Conservation (phyloP, 1,140 invertebrate species). For the Bombus ignitus region DNA sequence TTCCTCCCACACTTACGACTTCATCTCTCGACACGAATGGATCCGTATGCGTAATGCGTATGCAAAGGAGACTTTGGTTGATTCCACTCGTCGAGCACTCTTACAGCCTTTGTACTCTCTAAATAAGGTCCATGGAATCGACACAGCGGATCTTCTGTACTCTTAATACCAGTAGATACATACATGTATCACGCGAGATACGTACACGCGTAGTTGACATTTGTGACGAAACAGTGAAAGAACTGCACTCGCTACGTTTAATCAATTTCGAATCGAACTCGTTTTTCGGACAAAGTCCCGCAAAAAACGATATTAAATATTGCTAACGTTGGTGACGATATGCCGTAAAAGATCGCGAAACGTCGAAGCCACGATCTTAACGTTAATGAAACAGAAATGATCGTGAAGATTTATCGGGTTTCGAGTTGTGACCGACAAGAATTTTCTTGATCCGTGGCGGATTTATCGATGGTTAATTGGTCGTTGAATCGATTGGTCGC, state of each 20-base stretch:
- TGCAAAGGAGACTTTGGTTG: background rate
- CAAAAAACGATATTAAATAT: too few relatives aligned
- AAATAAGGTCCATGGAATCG: background rate
- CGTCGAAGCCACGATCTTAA: background rate
- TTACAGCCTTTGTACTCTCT: background rate
- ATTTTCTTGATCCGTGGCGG: background rate
- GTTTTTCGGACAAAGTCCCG: too few relatives aligned
- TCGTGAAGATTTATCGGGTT: background rate
- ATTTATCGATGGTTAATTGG: background rate
- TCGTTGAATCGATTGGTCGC: background rate
- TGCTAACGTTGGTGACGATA: too few relatives aligned
- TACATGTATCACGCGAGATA: too few relatives aligned
- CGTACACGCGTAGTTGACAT: too few relatives aligned
- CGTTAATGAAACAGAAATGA: background rate
- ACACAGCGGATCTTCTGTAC: background rate
- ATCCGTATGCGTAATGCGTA: too few relatives aligned
- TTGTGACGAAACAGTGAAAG: too few relatives aligned
- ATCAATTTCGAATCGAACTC: too few relatives aligned
- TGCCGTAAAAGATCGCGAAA: too few relatives aligned
- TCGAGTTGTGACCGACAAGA: too few relatives aligned
- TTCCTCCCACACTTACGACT: background rate
- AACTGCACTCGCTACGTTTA: too few relatives aligned
- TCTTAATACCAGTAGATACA: background rate
- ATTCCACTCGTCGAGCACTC: background rate
- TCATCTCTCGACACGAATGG: background rate